Evolutionary conservation across 2,797 vertebrate genomes (phyloP), one percentile per base, ranked within the genome.

Genomic region (Pempheris klunzingeri): DNA sequence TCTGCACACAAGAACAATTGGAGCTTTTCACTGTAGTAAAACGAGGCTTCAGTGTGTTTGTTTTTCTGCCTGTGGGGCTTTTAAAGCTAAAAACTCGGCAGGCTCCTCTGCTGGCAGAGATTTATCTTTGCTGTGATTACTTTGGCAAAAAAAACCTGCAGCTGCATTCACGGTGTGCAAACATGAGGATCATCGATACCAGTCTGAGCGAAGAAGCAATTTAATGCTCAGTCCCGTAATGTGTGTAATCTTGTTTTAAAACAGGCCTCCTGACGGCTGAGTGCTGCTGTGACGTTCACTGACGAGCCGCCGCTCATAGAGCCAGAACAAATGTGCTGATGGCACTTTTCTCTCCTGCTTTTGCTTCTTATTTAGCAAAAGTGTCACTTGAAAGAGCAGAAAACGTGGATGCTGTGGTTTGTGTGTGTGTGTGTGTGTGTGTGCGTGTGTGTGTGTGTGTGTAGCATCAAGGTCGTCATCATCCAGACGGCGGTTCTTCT

Each of bases 231-330:
- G 18, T 49, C 47, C 49, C 18, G 30, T 67, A 60, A 55, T 57
- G 24, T 60, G 59, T 58, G 80, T 81, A 59, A 80, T 72, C 68
- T n/a, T n/a, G n/a, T n/a, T n/a, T n/a, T n/a, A n/a, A n/a, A n/a
- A n/a, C n/a, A n/a, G n/a, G n/a, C n/a, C n/a, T n/a, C n/a, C 59
- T 52, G 62, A 81, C 36, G 61, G 67, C 41, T 57, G 32, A 73
- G 39, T 34, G 41, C 54, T 58, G 18, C 28, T 36, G 28, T 46
- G 53, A 17, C 2, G 0, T 38, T 55, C 8, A 15, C 7, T 47
- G 39, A 26, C 22, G 63, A 49, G 41, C 52, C 26, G 24, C 18
- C 60, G 50, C 43, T 69, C n/a, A 41, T 22, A 41, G 24, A 66
- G 44, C 43, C 32, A 26, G 72, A 54, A 55, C 74, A 71, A 81